Conservation (phyloP, 2,888 invertebrate species). For the Troides helena region DNA sequence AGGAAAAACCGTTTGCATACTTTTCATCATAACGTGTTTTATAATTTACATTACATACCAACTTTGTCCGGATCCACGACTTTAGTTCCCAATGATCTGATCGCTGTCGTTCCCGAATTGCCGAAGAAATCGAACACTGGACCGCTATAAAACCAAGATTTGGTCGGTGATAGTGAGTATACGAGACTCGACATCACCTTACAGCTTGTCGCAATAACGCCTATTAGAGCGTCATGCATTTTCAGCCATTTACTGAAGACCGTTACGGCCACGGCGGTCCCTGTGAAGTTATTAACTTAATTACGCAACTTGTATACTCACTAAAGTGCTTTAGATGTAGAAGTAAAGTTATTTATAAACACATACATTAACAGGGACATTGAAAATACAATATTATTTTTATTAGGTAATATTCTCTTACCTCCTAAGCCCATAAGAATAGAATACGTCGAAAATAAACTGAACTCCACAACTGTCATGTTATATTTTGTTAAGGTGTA, state of each 20-base stretch:
- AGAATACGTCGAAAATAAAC: conserved; percentile 72
- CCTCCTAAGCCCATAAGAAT: conserved; percentile 75
- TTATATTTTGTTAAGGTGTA: conserved; percentile 73
- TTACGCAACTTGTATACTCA: neutral
- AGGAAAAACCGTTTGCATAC: neutral
- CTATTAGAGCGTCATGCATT: conserved; percentile 70
- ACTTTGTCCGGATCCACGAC: conserved; percentile 75
- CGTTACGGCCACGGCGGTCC: conserved; percentile 67
- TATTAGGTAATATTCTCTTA: conserved; percentile 43
- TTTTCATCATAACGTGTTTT: neutral
- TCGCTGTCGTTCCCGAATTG: conserved; percentile 74
- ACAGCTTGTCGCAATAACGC: conserved; percentile 69
- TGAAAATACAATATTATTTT: neutral
- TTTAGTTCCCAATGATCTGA: conserved; percentile 79
- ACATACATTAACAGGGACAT: neutral
- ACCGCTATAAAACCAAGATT: conserved; percentile 66
- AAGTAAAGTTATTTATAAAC: neutral
- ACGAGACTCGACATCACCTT: conserved; percentile 65
- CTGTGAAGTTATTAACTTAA: conserved; percentile 46
- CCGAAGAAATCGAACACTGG: conserved; percentile 75
- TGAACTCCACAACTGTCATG: conserved; percentile 76
- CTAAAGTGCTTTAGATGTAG: neutral
- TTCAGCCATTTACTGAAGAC: conserved; percentile 68
- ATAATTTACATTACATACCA: conserved; percentile 48
- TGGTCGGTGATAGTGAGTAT: conserved; percentile 68